Base-by-base conservation (phyloP, 2,888 invertebrate species). In the Heliconius hortense region DNA sequence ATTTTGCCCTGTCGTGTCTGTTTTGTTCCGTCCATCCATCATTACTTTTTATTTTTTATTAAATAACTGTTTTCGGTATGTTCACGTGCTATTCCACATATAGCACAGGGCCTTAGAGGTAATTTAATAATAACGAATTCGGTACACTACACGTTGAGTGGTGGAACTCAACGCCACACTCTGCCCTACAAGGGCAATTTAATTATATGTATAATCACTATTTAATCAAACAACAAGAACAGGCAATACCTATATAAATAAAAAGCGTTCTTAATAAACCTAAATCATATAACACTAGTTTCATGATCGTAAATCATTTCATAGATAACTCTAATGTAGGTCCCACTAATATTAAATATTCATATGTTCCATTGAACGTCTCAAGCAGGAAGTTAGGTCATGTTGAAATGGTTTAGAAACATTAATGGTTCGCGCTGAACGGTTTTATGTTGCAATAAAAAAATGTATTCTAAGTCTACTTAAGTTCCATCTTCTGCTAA, bases 351-450 rank as follows among this genome's bases (percentile, higher is more conserved):
- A 31, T 69, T 31, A 69, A 56, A 69, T 69, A 69, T 69, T 69
- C 69, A 31, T 69, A 69, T 69, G 31, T 69, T 69, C 69, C 31
- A 69, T 71, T 71, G 71, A 71, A 71, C 71, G 71, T 71, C 59
- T 71, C 39, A 43, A 71, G 71, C 60, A 71, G 71, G 71, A 71
- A 71, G 71, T 71, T 62, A 39, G 70, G 59, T 71, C 71, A 26
- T 60, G 71, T 71, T 71, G 60, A 71, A 71, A 71, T 71, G 71
- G 70, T 56, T 60, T 70, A 60, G 53, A 68, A 68, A 59, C 59
- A 70, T 70, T 70, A 70, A 70, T 70, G 39, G 71, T 39, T 71
- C 59, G 60, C 26, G 39, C 11, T 59, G 24, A 60, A 24, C 71
- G 21, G 60, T 60, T 43, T 60, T 60, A 71, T 71, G 60, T 71